These are phyloP conservation scores for Monodelphis domestica DNA, from an alignment of 2,797 vertebrate species.

Conservation along the genomic window DNA sequence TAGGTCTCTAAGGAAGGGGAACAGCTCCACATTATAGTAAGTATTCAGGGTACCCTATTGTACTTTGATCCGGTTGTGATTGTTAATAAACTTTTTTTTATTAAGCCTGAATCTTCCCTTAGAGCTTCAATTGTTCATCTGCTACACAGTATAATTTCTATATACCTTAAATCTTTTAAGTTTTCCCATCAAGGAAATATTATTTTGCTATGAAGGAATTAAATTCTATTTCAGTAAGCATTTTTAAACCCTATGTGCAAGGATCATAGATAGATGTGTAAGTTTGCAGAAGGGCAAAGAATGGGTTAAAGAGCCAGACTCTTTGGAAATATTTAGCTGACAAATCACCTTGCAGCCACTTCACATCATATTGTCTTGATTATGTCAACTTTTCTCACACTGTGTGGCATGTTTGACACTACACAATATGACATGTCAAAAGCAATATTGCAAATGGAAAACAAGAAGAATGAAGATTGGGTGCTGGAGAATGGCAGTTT, in stretches of 20 bases:
- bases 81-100: neutral
- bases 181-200: neutral
- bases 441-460: constrained; percentile 29
- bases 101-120: neutral
- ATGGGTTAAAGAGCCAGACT: neutral
- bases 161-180: neutral
- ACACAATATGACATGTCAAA: constrained; percentile 18
- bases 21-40: neutral
- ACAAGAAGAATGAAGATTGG: neutral
- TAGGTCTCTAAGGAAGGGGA: neutral
- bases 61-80: neutral
- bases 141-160: neutral
- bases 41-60: neutral
- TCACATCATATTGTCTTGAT: constrained; percentile 32
- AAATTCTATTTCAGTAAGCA: neutral
- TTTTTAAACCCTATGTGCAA: neutral
- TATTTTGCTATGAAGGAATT: neutral
- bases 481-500: neutral
- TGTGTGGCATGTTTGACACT: neutral
- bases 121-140: neutral
- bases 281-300: neutral
- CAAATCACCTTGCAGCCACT: neutral
- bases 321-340: constrained; percentile 25
- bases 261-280: neutral
- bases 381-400: constrained; percentile 15